Conservation (phyloP, 2,888 invertebrate species). For the Axea sp. region DNA sequence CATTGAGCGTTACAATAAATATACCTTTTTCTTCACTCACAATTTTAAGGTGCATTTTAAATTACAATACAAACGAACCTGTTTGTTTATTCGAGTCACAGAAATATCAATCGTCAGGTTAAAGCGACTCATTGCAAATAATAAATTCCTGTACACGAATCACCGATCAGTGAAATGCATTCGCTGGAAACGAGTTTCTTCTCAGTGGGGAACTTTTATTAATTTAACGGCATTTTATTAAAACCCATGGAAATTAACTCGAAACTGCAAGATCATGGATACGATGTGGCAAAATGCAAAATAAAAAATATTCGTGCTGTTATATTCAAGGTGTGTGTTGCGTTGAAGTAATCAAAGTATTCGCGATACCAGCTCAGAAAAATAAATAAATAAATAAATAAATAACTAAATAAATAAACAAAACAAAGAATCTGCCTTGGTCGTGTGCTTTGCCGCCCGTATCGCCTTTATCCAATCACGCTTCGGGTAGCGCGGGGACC, state of each 20-base stretch:
- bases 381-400: slow-evolving; percentile 21
- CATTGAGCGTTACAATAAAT: background rate
- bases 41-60: too few relatives aligned
- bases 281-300: slow-evolving; percentile 34
- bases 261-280: slow-evolving; percentile 54
- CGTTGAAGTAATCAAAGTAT: slow-evolving; percentile 42
- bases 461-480: slow-evolving; percentile 63
- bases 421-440: slow-evolving; percentile 25
- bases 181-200: slow-evolving; percentile 25
- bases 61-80: too few relatives aligned
- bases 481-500: slow-evolving; percentile 56
- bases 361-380: slow-evolving; percentile 18
- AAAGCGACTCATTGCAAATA: too few relatives aligned
- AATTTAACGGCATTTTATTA: slow-evolving; percentile 36
- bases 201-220: slow-evolving; percentile 15
- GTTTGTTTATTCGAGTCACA: too few relatives aligned
- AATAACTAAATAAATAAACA: slow-evolving; percentile 17
- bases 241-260: slow-evolving; percentile 44
- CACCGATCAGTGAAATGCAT: too few relatives aligned
- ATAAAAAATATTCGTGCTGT: slow-evolving; percentile 50
- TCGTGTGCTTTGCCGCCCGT: slow-evolving; percentile 56
- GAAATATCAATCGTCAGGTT: too few relatives aligned
- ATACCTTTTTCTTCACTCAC: background rate
- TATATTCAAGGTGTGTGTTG: slow-evolving; percentile 45
- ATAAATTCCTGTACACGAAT: too few relatives aligned